These are phyloP conservation scores for Crossocerus cetratus DNA, from an alignment of 2,888 invertebrate species.

Conservation along the genomic window DNA sequence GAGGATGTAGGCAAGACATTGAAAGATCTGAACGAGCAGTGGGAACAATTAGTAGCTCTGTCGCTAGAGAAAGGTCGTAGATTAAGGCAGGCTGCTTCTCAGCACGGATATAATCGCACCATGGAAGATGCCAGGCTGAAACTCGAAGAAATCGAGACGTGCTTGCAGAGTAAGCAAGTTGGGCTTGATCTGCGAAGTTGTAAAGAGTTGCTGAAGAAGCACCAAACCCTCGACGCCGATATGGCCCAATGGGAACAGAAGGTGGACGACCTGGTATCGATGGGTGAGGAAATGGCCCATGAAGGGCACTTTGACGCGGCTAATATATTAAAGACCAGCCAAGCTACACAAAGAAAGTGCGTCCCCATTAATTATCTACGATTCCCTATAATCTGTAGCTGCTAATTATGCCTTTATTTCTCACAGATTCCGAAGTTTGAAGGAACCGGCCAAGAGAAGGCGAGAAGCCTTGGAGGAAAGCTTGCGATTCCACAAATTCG, in stretches of 20 bases:
- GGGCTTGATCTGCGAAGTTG: conserved; percentile 95
- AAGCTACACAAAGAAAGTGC: conserved; percentile 83
- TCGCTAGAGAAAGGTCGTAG: conserved; percentile 85
- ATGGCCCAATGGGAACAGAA: conserved; percentile 89
- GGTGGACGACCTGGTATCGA: conserved; percentile 86
- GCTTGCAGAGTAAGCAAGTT: conserved; percentile 88
- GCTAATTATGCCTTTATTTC: background rate
- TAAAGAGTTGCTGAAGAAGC: conserved; percentile 92
- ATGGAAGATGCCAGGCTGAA: conserved; percentile 94
- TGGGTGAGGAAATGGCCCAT: conserved; percentile 93
- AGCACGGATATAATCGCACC: conserved; percentile 87
- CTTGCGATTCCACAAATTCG: conserved; percentile 92
- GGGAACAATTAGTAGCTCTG: conserved; percentile 85
- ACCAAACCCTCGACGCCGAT: conserved; percentile 92
- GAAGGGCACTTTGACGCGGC: conserved; percentile 97
- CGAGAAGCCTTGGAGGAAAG: conserved; percentile 90
- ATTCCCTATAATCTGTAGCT: no score
- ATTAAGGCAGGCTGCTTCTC: conserved; percentile 92
- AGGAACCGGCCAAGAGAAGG: conserved; percentile 85
- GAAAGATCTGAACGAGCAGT: conserved; percentile 85
- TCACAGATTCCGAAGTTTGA: conserved; percentile 82
- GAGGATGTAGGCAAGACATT: conserved; percentile 84
- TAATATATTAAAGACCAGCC: conserved; percentile 88
- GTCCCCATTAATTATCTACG: conserved; percentile 34
- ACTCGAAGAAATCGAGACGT: conserved; percentile 89